A percentile compares a stretch with the other conserved stretches of the same genome.
These are phyloP conservation scores for Sebastes ruberrimus DNA, from an alignment of 2,797 vertebrate genomes.

Conservation along the genomic window DNA sequence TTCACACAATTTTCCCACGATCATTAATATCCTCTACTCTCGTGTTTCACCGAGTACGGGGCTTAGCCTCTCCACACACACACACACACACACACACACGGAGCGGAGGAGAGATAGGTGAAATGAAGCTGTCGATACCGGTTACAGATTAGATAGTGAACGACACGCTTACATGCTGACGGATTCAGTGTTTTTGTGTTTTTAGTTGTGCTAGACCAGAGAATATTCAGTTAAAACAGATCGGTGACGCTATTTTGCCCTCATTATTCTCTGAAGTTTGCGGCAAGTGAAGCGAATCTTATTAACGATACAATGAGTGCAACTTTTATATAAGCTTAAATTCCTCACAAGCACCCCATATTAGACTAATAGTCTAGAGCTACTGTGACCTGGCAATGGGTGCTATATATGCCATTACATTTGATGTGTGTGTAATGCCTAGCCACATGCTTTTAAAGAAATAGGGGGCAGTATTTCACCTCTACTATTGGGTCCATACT, in stretches of 20 bases:
- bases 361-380: background rate
- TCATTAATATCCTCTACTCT: background rate
- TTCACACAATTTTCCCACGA: background rate
- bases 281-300: background rate
- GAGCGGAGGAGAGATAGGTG: background rate
- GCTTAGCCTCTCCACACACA: background rate
- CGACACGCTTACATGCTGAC: no score
- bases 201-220: no score
- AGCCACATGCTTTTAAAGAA: no score
- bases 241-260: background rate
- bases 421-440: no score
- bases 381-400: background rate
- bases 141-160: background rate
- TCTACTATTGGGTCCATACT: no score
- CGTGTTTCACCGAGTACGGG: background rate
- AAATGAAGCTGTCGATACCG: background rate
- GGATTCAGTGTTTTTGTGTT: no score
- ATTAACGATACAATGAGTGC: background rate
- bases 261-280: background rate
- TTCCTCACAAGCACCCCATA: background rate
- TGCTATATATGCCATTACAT: background rate
- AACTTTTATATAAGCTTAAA: background rate
- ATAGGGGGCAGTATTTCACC: no score
- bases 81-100: no score
- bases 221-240: background rate